phyloP scores from a whole-genome alignment of 1,140 invertebrate species.

The Aphaenogaster rudis region DNA sequence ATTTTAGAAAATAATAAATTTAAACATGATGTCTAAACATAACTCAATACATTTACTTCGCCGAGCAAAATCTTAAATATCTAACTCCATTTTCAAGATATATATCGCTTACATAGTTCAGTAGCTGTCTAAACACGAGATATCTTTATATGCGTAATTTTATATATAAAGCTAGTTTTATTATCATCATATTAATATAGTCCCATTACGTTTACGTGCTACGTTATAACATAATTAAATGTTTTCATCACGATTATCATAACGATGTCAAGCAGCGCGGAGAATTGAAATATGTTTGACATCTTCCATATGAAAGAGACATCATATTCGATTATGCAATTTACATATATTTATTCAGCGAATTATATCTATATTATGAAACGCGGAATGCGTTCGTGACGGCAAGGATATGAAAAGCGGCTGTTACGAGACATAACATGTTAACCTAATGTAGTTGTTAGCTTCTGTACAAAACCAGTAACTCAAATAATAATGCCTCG shows the following conservation, averaged over 20 bases:
- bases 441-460: constrained; percentile 50
- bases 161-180: background rate
- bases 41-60: background rate
- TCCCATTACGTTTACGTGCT: background rate
- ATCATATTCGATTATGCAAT: constrained; percentile 51
- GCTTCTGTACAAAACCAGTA: constrained; percentile 41
- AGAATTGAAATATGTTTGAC: constrained; percentile 43
- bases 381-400: background rate
- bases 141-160: background rate
- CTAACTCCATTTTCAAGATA: background rate
- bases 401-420: constrained; percentile 39
- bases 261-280: background rate
- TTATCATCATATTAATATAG: background rate
- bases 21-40: background rate
- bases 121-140: background rate
- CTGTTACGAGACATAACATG: constrained; percentile 46
- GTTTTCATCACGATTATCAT: constrained; percentile 32
- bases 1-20: background rate
- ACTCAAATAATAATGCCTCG: constrained; percentile 36
- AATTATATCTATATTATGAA: constrained; percentile 52
- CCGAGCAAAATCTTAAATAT: background rate
- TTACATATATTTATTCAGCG: constrained; percentile 54
- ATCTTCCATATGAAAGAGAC: constrained; percentile 43
- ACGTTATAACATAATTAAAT: constrained; percentile 27
- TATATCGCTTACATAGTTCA: background rate